Evolutionary conservation across 2,797 vertebrate genomes (phyloP).

Genomic region (Phalloptychus januarius): DNA sequence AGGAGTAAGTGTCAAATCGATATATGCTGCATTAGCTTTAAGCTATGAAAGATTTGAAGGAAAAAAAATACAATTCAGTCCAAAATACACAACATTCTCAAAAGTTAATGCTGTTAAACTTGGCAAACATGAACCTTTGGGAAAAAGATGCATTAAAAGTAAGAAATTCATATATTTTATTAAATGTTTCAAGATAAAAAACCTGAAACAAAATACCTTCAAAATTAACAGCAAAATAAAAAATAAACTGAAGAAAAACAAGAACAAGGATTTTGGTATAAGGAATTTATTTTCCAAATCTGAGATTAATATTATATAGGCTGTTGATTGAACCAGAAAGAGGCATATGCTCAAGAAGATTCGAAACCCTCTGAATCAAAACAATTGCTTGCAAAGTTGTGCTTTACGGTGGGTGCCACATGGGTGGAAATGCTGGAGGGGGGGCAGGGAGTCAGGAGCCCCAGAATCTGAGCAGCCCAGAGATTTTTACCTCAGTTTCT

Average conservation of each 20-base stretch:
- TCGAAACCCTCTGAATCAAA: not conserved
- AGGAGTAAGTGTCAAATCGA: not conserved
- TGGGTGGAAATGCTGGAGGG: not conserved
- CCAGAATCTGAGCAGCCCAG: not conserved
- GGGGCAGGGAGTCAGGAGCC: not conserved
- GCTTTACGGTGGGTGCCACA: not conserved
- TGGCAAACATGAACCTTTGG: not conserved
- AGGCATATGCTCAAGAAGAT: not conserved
- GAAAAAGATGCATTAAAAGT: not conserved
- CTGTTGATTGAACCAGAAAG: not conserved
- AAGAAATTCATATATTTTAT: not conserved
- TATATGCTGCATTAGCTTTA: not conserved
- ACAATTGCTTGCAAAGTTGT: conserved; percentile 1
- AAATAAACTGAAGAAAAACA: too few species aligned
- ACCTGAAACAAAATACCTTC: not conserved
- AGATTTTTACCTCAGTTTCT: not conserved
- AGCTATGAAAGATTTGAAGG: not conserved
- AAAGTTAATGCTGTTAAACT: not conserved
- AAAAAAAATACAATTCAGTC: not conserved
- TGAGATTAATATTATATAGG: not conserved
- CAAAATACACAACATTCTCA: not conserved
- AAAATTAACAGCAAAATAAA: not conserved
- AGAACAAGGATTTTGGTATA: not conserved
- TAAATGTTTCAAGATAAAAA: not conserved
- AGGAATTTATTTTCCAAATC: not conserved